These are phyloP conservation scores for Agrotis ipsilon DNA, from an alignment of 2,888 invertebrate genomes.

Conservation along the genomic window DNA sequence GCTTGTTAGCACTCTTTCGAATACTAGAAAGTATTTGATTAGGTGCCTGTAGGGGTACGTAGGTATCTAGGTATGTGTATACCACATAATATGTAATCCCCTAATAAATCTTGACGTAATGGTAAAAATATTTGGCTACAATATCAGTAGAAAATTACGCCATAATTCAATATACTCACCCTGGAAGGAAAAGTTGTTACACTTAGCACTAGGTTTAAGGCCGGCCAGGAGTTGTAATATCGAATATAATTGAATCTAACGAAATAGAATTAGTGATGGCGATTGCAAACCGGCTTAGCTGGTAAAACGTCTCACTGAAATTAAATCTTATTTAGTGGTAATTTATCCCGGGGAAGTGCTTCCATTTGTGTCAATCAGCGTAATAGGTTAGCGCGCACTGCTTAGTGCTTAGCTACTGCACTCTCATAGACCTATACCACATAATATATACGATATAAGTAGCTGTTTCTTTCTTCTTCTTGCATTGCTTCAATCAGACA, in stretches of 20 bases:
- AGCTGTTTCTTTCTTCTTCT: constrained; percentile 2
- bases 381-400: constrained; percentile 14
- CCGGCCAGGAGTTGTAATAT: constrained; percentile 7
- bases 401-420: constrained; percentile 1
- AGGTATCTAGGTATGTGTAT: not conserved
- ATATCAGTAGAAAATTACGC: constrained; percentile 13
- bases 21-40: constrained; percentile 7
- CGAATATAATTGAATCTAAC: constrained; percentile 19
- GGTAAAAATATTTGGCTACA: constrained; percentile 33
- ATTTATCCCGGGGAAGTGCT: constrained; percentile 41
- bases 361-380: constrained; percentile 41
- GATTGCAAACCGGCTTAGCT: constrained; percentile 25
- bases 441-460: not conserved
- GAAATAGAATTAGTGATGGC: constrained; percentile 7
- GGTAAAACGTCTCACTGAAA: constrained; percentile 19
- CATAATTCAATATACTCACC: constrained; percentile 18
- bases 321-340: constrained; percentile 47
- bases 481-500: not conserved
- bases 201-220: not conserved
- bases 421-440: not conserved
- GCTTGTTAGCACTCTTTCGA: not conserved
- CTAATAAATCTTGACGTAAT: constrained; percentile 6
- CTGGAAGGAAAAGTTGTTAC: not conserved
- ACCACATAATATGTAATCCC: not conserved
- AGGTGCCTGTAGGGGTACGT: not conserved